Conservation (phyloP, 2,888 invertebrate species). For the Junonia oenone region DNA sequence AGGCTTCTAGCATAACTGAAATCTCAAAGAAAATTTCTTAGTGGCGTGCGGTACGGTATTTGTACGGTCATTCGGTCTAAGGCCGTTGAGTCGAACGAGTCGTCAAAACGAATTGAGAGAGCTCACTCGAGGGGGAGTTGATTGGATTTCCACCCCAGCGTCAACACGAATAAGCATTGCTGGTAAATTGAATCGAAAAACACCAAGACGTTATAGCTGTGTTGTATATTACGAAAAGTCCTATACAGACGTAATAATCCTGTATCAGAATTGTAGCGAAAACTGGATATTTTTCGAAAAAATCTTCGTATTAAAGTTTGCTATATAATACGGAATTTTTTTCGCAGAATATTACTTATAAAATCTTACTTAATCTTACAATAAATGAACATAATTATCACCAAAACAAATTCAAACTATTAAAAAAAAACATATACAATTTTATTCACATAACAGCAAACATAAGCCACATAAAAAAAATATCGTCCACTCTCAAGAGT, state of each 20-base stretch:
- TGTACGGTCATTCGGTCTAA: slow-evolving; percentile 8
- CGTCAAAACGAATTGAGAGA: slow-evolving; percentile 30
- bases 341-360: no score
- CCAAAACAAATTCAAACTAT: no score
- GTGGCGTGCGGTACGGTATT: neutral
- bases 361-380: no score
- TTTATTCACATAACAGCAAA: no score
- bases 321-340: no score
- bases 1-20: neutral
- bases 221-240: neutral
- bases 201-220: neutral
- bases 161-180: slow-evolving; percentile 12
- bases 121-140: slow-evolving; percentile 34
- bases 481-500: no score
- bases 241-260: neutral
- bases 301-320: no score
- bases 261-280: no score
- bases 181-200: slow-evolving; percentile 1
- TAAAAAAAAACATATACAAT: no score
- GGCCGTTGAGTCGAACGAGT: slow-evolving; percentile 16
- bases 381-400: no score
- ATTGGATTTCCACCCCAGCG: slow-evolving; percentile 40
- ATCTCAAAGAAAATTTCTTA: neutral
- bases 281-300: no score
- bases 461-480: no score